Conservation (phyloP, 2,113 vertebrate species). For the Hippotragus niger region DNA sequence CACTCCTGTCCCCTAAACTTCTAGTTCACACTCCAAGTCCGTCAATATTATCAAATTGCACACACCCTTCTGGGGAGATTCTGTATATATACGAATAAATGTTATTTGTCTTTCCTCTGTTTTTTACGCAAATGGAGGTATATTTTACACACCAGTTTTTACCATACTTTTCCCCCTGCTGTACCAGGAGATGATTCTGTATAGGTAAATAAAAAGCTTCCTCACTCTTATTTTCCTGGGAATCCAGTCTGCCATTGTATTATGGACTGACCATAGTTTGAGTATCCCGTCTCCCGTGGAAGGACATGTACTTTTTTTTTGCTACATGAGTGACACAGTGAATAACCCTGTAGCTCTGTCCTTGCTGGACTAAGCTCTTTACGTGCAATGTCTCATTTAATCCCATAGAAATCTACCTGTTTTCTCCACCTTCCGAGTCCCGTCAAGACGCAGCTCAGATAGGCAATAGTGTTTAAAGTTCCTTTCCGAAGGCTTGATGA, state of each 20-base stretch:
- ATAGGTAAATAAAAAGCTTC: not conserved
- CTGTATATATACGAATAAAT: not conserved
- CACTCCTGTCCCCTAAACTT: too few relatives aligned
- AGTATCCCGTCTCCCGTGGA: not conserved
- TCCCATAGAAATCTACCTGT: not conserved
- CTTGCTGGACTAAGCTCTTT: not conserved
- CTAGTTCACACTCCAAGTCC: not conserved
- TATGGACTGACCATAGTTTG: too few relatives aligned
- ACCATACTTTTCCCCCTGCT: not conserved
- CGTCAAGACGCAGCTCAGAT: not conserved
- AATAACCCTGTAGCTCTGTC: not conserved
- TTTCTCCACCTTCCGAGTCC: not conserved
- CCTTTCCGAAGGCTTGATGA: not conserved
- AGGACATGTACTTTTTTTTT: rapidly evolving
- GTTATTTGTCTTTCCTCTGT: too few relatives aligned
- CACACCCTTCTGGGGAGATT: not conserved
- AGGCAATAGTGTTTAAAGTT: not conserved
- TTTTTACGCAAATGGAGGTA: not conserved
- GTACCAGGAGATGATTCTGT: not conserved
- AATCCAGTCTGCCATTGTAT: not conserved
- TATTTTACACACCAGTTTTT: not conserved
- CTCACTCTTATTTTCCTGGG: not conserved
- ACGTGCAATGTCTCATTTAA: not conserved
- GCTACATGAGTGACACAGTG: not conserved
- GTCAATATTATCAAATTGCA: not conserved